Conservation (phyloP, 2,113 vertebrate genomes). For the Boulengeromyrus knoepffleri region DNA sequence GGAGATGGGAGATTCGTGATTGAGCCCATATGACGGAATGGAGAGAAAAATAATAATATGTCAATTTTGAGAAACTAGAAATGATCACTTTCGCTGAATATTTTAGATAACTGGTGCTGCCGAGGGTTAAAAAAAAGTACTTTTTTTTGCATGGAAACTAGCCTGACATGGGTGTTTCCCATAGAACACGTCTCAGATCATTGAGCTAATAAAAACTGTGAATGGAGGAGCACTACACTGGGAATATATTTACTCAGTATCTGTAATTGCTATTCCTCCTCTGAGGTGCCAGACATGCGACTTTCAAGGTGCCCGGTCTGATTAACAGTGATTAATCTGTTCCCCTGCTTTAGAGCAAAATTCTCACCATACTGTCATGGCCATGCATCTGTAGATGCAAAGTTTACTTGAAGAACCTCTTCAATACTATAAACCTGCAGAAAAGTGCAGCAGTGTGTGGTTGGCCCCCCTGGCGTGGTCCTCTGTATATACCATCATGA, state of each 20-base stretch:
- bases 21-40: not conserved
- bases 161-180: not conserved
- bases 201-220: not conserved
- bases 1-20: not conserved
- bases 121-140: not conserved
- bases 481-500: not conserved
- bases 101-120: not conserved
- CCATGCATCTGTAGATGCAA: not conserved
- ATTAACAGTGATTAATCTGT: slow-evolving; percentile 8
- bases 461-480: not conserved
- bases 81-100: not conserved
- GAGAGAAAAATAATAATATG: not conserved
- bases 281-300: not conserved
- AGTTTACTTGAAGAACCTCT: not conserved
- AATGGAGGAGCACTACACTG: not conserved
- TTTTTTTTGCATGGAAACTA: not conserved
- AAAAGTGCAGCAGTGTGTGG: not conserved
- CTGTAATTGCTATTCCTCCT: slow-evolving; percentile 16
- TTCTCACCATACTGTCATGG: not conserved
- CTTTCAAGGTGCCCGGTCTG: not conserved
- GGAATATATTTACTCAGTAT: slow-evolving; percentile 9
- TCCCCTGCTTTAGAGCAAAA: not conserved
- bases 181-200: not conserved
- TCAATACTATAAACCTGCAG: not conserved
- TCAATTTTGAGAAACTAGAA: not conserved